Base-by-base conservation (phyloP, 2,888 invertebrate genomes). In the Hirtodrosophila cameraria region DNA sequence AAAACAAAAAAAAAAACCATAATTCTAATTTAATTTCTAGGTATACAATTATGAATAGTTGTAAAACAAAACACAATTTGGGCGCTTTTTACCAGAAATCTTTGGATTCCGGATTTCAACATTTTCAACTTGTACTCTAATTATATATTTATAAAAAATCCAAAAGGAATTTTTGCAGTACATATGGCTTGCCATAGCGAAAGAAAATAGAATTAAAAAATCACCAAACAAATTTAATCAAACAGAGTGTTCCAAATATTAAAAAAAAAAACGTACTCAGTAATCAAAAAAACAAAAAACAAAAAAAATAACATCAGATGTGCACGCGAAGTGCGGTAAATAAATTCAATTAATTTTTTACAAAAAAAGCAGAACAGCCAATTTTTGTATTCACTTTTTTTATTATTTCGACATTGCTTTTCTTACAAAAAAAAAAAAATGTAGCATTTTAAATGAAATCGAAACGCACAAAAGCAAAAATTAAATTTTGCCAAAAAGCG, bases 1-100 rank as follows among this genome's bases (percentile, higher is more conserved):
- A 58, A 31, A 53, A 36, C 71, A 61, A 54, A 64, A 41, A 15
- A 52, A 49, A 6, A 42, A 48, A n/a, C n/a, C n/a, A n/a, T 65
- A 84, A 81, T 52, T 78, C 55, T 86, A 85, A 79, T 85, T 84
- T 87, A 64, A 77, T 72, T 82, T 70, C 64, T 82, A 87, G 69
- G 59, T 75, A 68, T 64, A 79, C 60, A 85, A 74, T 62, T 71
- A 76, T 64, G 54, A 84, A 62, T 84, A 85, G 82, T 64, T 75
- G 61, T 84, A 81, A 74, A 58, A 48, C 60, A 63, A 55, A 42
- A 35, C 55, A 57, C 58, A 45, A 50, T 52, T 85, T 68, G 75
- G 74, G 58, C 65, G 58, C 59, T 62, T 63, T n/a, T 72, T 28
- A 35, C 53, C 64, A 67, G 53, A 54, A 45, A 23, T 35, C 28